phyloP scores from a whole-genome alignment of 2,113 vertebrate genomes.

The Suncus etruscus region DNA sequence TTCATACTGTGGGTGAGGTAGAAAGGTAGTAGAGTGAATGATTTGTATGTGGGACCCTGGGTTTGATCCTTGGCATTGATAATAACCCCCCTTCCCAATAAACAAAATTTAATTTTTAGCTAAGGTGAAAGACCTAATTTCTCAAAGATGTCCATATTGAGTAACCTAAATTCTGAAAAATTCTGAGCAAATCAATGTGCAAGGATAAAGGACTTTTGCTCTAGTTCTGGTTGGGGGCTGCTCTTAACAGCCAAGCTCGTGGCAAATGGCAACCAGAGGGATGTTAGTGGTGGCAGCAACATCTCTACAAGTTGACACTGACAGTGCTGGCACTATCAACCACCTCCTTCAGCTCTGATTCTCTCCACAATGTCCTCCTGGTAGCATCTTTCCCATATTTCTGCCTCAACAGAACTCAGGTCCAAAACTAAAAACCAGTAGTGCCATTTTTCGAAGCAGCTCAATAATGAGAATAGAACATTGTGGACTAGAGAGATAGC shows the following conservation, averaged over 20 bases:
- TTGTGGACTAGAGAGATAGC: background rate
- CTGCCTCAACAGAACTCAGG: background rate
- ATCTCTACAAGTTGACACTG: background rate
- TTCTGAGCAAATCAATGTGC: background rate
- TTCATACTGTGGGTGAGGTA: background rate
- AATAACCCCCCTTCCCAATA: too few species aligned
- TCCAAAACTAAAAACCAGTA: background rate
- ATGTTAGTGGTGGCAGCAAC: background rate
- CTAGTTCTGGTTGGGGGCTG: background rate
- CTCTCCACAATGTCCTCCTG: background rate
- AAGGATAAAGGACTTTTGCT: background rate
- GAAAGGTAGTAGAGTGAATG: too few species aligned
- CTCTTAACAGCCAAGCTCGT: background rate
- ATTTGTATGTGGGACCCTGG: too few species aligned
- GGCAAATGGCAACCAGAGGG: background rate
- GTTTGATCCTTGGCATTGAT: too few species aligned
- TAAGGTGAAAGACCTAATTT: constrained; percentile 46
- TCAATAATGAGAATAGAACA: background rate
- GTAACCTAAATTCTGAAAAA: constrained; percentile 32
- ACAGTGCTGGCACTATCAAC: background rate
- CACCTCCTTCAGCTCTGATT: background rate
- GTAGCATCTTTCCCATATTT: background rate
- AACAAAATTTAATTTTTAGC: too few species aligned
- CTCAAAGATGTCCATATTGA: constrained; percentile 22
- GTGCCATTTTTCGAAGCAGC: background rate